These are phyloP conservation scores for Agonopterix heracliana DNA, from an alignment of 2,888 invertebrate genomes.

Conservation along the genomic window DNA sequence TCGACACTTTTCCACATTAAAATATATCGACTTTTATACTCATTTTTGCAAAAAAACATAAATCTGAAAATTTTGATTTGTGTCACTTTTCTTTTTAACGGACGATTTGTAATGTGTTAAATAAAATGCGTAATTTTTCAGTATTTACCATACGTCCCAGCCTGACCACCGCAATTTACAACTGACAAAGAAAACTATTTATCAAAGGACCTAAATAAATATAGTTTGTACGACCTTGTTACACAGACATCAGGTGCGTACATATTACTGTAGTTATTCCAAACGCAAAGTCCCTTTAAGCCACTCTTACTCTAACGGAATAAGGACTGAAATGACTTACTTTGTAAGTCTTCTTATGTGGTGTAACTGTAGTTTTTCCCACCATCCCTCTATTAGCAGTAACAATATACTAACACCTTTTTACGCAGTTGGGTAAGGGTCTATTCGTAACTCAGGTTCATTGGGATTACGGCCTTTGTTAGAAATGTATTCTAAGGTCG, in stretches of 20 bases:
- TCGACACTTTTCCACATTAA: too few relatives aligned
- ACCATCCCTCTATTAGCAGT: constrained; percentile 28
- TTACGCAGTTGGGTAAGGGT: constrained; percentile 12
- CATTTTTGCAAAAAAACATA: too few relatives aligned
- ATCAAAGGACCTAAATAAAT: neutral
- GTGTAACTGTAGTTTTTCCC: constrained; percentile 4
- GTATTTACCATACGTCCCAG: neutral
- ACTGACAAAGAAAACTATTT: neutral
- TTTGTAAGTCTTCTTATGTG: neutral
- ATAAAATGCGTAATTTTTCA: too few relatives aligned
- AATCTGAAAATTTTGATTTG: too few relatives aligned
- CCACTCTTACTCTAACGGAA: neutral
- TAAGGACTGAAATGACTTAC: neutral
- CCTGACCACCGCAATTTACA: too few relatives aligned
- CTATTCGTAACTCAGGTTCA: constrained; percentile 13
- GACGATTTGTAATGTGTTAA: too few relatives aligned
- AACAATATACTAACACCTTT: constrained; percentile 39
- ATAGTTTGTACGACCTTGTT: neutral
- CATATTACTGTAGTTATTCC: neutral
- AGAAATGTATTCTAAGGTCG: constrained; percentile 6
- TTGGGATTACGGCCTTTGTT: constrained; percentile 5
- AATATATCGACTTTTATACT: too few relatives aligned
- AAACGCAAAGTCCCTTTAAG: neutral
- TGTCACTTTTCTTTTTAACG: too few relatives aligned
- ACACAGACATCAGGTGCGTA: neutral